These are phyloP conservation scores for Leptopilina syphax DNA, from an alignment of 2,888 invertebrate species.

Conservation along the genomic window DNA sequence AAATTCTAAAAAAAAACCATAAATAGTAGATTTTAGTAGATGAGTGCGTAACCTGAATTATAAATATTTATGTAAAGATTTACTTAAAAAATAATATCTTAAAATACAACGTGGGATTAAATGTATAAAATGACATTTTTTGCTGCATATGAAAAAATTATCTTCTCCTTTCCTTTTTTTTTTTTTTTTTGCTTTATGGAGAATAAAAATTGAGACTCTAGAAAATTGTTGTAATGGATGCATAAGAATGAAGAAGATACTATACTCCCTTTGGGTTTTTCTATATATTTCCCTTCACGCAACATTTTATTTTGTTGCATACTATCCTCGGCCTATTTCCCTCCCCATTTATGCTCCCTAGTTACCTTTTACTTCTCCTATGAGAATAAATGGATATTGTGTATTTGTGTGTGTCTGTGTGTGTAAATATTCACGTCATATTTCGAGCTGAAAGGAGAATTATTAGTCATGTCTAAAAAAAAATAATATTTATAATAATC, in stretches of 20 bases:
- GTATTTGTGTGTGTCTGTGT: not conserved
- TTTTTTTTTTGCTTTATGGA: too few species aligned
- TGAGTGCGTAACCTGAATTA: too few species aligned
- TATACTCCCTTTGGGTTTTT: conserved; percentile 7
- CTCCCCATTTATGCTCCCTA: conserved; percentile 3
- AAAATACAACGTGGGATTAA: too few species aligned
- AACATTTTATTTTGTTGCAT: conserved; percentile 2
- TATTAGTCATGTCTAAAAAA: not conserved
- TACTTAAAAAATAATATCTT: too few species aligned
- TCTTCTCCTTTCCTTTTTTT: too few species aligned
- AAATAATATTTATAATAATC: not conserved
- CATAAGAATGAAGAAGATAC: not conserved
- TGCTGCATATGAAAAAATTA: too few species aligned
- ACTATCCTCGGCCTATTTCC: not conserved
- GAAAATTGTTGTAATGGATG: conserved; percentile 1
- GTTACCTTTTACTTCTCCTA: not conserved
- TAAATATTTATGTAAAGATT: too few species aligned
- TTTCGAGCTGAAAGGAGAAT: not conserved
- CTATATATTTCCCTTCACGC: not conserved
- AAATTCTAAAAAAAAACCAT: too few species aligned
- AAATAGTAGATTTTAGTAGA: too few species aligned
- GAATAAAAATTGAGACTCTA: not conserved
- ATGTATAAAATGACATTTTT: too few species aligned
- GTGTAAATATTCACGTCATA: not conserved
- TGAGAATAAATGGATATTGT: not conserved